These are phyloP conservation scores for Onthophagus taurus DNA, from an alignment of 1,140 invertebrate genomes.

Conservation along the genomic window DNA sequence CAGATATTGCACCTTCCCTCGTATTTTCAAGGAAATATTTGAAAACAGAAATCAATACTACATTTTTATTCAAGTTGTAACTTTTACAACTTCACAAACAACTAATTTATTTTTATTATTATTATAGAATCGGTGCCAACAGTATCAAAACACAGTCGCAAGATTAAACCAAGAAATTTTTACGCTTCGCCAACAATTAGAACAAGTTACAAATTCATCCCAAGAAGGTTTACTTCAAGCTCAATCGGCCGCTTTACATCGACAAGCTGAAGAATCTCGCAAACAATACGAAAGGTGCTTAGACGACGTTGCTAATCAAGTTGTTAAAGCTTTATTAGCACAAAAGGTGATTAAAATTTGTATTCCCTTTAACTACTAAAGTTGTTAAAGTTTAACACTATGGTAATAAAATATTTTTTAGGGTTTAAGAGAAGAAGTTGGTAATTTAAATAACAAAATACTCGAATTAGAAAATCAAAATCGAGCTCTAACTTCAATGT, in stretches of 20 bases:
- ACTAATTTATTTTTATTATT: conserved; percentile 15
- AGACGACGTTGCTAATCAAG: conserved; percentile 70
- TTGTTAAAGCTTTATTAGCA: conserved; percentile 68
- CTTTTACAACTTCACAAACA: no score
- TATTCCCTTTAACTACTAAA: no score
- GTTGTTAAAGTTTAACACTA: no score
- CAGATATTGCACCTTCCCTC: no score
- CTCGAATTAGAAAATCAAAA: conserved; percentile 61
- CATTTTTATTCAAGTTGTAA: no score
- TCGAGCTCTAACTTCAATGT: conserved; percentile 50
- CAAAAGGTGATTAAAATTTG: conserved; percentile 59
- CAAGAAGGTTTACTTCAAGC: conserved; percentile 45
- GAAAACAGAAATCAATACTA: no score
- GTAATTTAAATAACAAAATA: conserved; percentile 49
- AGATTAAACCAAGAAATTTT: conserved; percentile 66
- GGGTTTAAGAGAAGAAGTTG: conserved; percentile 59
- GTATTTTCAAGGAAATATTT: no score
- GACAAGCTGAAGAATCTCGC: conserved; percentile 52
- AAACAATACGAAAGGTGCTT: conserved; percentile 66
- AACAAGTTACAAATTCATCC: conserved; percentile 48
- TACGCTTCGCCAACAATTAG: conserved; percentile 55
- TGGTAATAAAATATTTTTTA: no score
- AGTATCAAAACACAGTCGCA: conserved; percentile 61
- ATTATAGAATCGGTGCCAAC: conserved; percentile 59
- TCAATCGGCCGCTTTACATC: conserved; percentile 36